Base-by-base conservation (phyloP, 2,113 vertebrate species). In the Serilophus lunatus region DNA sequence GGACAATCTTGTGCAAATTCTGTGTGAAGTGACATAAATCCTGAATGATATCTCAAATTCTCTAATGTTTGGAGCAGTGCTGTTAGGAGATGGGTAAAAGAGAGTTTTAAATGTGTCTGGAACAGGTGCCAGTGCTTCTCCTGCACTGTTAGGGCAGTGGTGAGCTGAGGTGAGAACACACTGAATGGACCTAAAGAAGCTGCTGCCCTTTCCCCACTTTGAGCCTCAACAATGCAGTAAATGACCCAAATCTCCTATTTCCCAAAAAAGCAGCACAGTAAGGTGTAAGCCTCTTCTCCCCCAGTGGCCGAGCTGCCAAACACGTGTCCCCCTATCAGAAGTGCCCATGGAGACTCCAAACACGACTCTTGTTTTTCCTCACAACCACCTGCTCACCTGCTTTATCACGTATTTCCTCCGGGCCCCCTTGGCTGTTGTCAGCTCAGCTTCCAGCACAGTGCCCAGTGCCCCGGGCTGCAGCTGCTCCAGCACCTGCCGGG, bases 331-430 rank as follows among this genome's bases (percentile, higher is more conserved):
- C 16, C 12, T 3, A 7, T 1, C 22, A 20, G 1, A 54, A 12
- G 20, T 4, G 20, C 8, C 9, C 29, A 26, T 33, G 18, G 61
- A 47, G 28, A 90, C 3, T 22, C 6, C 11, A 66, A 91, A 33
- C 14, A 3, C 0, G 8, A 26, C 38, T 57, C 42, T 8, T 36
- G 42, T 74, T 93, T 86, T 91, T 14, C 88, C 51, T 68, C 68
- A 66, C 66, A 81, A 96, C 71, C 10, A n/a, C 40, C 20, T 57
- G 35, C 96, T 96, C 87, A 97, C 97, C 97, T 97, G 91, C 56
- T 97, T 97, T 69, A 97, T 77, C 31, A 77, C 0, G 0, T 77
- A 96, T 38, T 90, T 93, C 42, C 88, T 38, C 49, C 26, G 20
- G 1, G 1, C 12, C 5, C 4, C 14, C 10, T 35, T 3, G 4